A percentile compares a stretch with the other conserved stretches of the same genome.
Evolutionary conservation across 2,888 invertebrate genomes (phyloP).

Genomic region (Tanytarsus gracilentus): DNA sequence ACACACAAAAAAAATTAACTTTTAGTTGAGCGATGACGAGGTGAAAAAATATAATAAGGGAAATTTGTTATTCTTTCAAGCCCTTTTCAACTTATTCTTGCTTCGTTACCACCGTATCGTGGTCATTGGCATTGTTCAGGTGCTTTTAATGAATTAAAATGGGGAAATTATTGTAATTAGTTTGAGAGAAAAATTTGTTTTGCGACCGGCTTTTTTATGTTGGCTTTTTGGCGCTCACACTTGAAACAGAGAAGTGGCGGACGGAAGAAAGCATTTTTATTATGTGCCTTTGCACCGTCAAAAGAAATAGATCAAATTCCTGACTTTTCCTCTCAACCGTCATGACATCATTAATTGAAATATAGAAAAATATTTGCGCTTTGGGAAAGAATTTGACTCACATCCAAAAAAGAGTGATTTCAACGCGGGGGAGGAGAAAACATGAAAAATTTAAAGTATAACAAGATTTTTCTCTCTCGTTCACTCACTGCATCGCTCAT

Average conservation of each 20-base stretch:
- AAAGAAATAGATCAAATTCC: slow-evolving; percentile 3
- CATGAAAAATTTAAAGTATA: too few species aligned
- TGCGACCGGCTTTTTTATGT: not conserved
- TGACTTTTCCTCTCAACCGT: not conserved
- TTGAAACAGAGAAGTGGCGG: not conserved
- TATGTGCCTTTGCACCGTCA: slow-evolving; percentile 5
- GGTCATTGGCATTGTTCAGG: not conserved
- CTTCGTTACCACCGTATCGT: not conserved
- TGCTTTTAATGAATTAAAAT: slow-evolving; percentile 24
- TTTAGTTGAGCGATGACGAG: too few species aligned
- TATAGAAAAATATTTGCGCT: slow-evolving; percentile 3
- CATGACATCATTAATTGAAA: slow-evolving; percentile 16
- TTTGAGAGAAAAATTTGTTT: slow-evolving; percentile 9
- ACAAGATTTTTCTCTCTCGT: not conserved
- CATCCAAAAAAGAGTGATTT: too few species aligned
- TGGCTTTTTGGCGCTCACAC: not conserved
- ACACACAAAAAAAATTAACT: too few species aligned
- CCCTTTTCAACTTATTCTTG: not conserved
- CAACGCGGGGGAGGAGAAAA: too few species aligned
- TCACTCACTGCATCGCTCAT: not conserved
- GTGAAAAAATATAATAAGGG: not conserved
- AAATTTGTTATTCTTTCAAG: not conserved
- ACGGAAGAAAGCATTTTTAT: slow-evolving; percentile 17
- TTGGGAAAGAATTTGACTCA: too few species aligned
- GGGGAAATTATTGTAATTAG: slow-evolving; percentile 23